A percentile compares a stretch with the other conserved stretches of the same genome.
These are phyloP conservation scores for Brachionus rotundiformis DNA, from an alignment of 1,140 invertebrate genomes.

Conservation along the genomic window DNA sequence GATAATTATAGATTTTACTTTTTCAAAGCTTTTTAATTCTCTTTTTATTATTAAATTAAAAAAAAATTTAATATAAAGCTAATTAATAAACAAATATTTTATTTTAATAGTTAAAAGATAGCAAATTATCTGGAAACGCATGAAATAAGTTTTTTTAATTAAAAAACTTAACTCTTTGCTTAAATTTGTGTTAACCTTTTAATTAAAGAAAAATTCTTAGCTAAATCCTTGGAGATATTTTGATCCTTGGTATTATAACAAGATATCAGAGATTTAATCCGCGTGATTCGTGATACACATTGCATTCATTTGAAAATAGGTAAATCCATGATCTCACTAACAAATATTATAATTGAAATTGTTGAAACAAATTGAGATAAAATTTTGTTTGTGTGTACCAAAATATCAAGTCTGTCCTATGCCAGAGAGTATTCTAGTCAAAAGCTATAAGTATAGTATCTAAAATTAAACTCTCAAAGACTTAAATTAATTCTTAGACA, in stretches of 20 bases:
- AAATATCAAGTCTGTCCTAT: constrained; percentile 14
- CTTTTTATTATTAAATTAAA: no score
- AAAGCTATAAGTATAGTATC: background rate
- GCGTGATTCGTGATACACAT: background rate
- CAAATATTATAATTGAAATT: background rate
- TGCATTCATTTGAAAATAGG: constrained; percentile 23
- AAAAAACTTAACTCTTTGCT: background rate
- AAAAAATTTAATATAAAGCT: no score
- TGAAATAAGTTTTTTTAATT: background rate
- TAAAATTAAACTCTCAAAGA: background rate
- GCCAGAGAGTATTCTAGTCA: background rate
- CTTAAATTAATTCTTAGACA: background rate
- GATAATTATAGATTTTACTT: no score
- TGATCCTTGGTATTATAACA: constrained; percentile 15
- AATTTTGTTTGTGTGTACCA: constrained; percentile 1
- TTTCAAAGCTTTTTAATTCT: no score
- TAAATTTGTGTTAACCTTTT: background rate
- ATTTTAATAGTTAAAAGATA: no score
- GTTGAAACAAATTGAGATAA: constrained; percentile 6
- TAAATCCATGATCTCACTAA: background rate
- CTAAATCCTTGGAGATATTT: constrained; percentile 32
- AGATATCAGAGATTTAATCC: constrained; percentile 8
- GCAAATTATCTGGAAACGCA: no score
- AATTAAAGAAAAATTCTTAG: background rate
- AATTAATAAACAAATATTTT: no score